Base-by-base conservation (phyloP, 1,140 invertebrate species). In the Lerema accius region DNA sequence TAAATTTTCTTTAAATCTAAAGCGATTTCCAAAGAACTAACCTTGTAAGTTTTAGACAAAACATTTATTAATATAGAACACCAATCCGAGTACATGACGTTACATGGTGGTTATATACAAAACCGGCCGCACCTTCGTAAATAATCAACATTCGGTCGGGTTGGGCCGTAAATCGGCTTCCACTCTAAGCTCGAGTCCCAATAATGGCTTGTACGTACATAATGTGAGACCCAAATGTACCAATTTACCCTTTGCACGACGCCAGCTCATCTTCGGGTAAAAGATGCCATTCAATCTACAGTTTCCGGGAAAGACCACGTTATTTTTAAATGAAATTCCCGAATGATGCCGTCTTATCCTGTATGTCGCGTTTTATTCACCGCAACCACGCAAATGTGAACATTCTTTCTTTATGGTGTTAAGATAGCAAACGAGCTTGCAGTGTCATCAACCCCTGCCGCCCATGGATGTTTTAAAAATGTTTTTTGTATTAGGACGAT, bases 191-290 rank as follows among this genome's bases (percentile, higher is more conserved):
- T 65, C 77, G 61, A 65, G 69, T 69, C 69, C 56, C 70, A 68
- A 80, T 80, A 80, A 79, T 74, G 63, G 63, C 53, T 49, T 69
- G 68, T 68, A 55, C 70, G 67, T 72, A 71, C 75, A 63, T 77
- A 76, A 71, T 73, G 73, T 72, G 64, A 66, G 65, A 61, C 64
- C 71, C 62, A 67, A 76, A 73, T 70, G 66, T 73, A 69, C 74
- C 71, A 70, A 72, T 80, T 76, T 73, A 78, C 72, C 75, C 75
- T 72, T 67, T 63, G 69, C 62, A 60, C 50, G 59, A 53, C 48
- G 40, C 45, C 63, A 64, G 67, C 55, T 58, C 55, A 68, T 70
- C 67, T 66, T 69, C 14, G 69, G 67, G 59, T 59, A 73, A 71
- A 77, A 61, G 49, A 72, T 67, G 55, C 67, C 67, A 69, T 76